Percentiles rank a stretch among this genome's conserved stretches.
phyloP scores from a whole-genome alignment of 2,888 invertebrate species.

The Myopa tessellatipennis region DNA sequence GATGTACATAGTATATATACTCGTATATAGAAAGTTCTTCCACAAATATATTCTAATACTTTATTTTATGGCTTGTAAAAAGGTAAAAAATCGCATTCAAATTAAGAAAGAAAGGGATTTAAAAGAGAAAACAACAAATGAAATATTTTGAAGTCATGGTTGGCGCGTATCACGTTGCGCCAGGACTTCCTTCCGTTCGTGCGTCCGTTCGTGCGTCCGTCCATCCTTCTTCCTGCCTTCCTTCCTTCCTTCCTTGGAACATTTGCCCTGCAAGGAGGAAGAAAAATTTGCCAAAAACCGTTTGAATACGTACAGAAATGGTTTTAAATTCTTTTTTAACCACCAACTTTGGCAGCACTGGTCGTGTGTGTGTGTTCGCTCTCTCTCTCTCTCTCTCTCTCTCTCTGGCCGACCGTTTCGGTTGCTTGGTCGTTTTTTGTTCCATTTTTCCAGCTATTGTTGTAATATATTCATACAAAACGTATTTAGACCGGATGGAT shows the following conservation, averaged over 20 bases:
- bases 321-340: background rate
- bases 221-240: background rate
- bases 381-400: no score
- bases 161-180: conserved; percentile 39
- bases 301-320: no score
- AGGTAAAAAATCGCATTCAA: background rate
- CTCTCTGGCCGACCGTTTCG: no score
- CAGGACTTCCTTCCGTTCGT: conserved; percentile 47
- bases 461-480: background rate
- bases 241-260: conserved; percentile 25
- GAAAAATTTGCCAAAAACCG: conserved; percentile 26
- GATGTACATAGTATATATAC: no score
- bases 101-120: background rate
- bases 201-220: conserved; percentile 44
- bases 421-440: no score
- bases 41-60: no score
- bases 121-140: background rate
- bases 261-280: conserved; percentile 38
- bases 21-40: no score
- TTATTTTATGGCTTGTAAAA: background rate
- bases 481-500: conserved; percentile 46
- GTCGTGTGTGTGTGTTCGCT: background rate
- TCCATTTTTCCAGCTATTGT: conserved; percentile 13
- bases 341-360: background rate
- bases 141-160: conserved; percentile 13